phyloP scores from a whole-genome alignment of 2,113 vertebrate genomes.

The Azemiops feae region DNA sequence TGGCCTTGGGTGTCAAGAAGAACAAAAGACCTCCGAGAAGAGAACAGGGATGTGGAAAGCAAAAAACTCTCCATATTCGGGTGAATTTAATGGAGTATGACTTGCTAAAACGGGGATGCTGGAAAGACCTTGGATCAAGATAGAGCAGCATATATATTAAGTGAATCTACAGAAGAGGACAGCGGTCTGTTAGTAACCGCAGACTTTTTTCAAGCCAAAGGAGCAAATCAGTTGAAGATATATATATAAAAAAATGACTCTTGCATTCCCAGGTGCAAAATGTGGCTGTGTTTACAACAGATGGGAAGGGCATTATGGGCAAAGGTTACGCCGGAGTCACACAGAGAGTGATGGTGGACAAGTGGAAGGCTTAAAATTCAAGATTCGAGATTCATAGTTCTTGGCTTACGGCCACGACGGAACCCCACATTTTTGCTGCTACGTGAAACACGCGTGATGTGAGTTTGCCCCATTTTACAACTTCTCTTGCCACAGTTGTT shows the following conservation, averaged over 20 bases:
- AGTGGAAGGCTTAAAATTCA: not conserved
- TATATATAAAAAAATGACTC: slow-evolving; percentile 6
- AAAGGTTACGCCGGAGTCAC: not conserved
- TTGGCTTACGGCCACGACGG: too few relatives aligned
- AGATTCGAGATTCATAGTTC: too few relatives aligned
- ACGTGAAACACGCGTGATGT: too few relatives aligned
- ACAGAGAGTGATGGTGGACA: not conserved
- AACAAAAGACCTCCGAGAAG: not conserved
- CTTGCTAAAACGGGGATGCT: not conserved
- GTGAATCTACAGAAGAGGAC: not conserved
- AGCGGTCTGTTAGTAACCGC: not conserved
- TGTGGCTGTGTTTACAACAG: not conserved
- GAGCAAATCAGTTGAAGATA: not conserved
- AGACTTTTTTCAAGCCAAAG: not conserved
- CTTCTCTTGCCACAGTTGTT: too few relatives aligned
- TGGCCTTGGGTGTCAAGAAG: slow-evolving; percentile 16
- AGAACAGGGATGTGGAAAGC: not conserved
- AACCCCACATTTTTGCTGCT: too few relatives aligned
- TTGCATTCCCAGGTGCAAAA: not conserved
- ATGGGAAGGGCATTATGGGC: not conserved
- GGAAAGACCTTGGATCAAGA: slow-evolving; percentile 3
- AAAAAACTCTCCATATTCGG: slow-evolving; percentile 9
- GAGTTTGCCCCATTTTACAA: too few relatives aligned
- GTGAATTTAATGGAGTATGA: slow-evolving; percentile 13
- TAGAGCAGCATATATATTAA: slow-evolving; percentile 2